phyloP scores from a whole-genome alignment of 2,888 invertebrate genomes.

The Drosophila rellima region DNA sequence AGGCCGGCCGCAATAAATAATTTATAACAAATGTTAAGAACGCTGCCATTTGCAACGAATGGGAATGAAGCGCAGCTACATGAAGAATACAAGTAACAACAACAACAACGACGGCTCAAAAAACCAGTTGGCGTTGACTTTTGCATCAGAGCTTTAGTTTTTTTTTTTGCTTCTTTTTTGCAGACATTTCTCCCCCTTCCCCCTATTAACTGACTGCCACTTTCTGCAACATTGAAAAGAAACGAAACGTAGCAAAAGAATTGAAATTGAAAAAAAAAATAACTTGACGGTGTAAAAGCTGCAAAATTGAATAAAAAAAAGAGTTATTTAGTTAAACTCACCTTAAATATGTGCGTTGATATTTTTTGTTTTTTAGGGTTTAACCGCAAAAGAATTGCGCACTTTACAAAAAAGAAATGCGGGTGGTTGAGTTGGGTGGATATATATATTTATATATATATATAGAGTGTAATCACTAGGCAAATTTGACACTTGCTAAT shows the following conservation, averaged over 20 bases:
- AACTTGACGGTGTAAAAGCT: slow-evolving; percentile 24
- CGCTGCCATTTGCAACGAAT: slow-evolving; percentile 43
- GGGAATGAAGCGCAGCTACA: slow-evolving; percentile 45
- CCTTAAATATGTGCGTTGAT: slow-evolving; percentile 42
- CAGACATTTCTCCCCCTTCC: slow-evolving; percentile 36
- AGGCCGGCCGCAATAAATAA: slow-evolving; percentile 60
- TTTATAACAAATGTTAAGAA: slow-evolving; percentile 69
- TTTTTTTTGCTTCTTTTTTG: slow-evolving; percentile 25
- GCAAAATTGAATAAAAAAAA: slow-evolving; percentile 25
- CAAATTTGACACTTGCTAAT: slow-evolving; percentile 45
- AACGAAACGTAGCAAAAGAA: slow-evolving; percentile 39
- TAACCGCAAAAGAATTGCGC: slow-evolving; percentile 52
- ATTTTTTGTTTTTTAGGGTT: slow-evolving; percentile 33
- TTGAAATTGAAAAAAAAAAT: slow-evolving; percentile 16
- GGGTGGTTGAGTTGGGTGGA: slow-evolving; percentile 48
- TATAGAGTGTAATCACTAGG: slow-evolving; percentile 42
- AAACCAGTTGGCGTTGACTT: slow-evolving; percentile 64
- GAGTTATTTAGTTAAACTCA: slow-evolving; percentile 26
- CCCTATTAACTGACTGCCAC: background rate
- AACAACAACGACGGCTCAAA: slow-evolving; percentile 19
- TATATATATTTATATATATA: slow-evolving; percentile 37
- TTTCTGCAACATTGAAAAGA: slow-evolving; percentile 39
- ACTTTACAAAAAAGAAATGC: slow-evolving; percentile 58
- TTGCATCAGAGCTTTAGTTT: slow-evolving; percentile 45
- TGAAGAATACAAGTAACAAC: slow-evolving; percentile 35